Conservation (phyloP, 2,888 invertebrate genomes). For the Orthosia cruda region DNA sequence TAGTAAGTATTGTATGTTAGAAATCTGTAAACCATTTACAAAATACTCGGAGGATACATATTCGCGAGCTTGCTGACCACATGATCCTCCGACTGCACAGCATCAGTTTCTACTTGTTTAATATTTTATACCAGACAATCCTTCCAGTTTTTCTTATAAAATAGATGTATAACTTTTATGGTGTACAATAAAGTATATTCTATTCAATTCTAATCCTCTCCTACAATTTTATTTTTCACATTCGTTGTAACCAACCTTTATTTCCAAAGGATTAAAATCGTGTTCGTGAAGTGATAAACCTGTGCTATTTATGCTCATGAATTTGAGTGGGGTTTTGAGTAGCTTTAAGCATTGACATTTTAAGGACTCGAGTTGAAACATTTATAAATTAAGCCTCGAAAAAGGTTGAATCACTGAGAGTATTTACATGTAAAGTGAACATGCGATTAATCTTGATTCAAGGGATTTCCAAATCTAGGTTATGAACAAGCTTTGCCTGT, state of each 20-base stretch:
- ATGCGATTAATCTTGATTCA: slow-evolving; percentile 61
- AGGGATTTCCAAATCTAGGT: slow-evolving; percentile 44
- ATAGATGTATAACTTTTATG: no score
- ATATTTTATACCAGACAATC: no score
- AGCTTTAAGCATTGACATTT: slow-evolving; percentile 63
- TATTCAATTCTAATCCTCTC: no score
- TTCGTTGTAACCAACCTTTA: no score
- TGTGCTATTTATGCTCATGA: slow-evolving; percentile 49
- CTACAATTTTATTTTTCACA: slow-evolving; percentile 57
- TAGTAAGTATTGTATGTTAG: no score
- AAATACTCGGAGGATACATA: no score
- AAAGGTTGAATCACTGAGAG: slow-evolving; percentile 56
- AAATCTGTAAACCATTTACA: no score
- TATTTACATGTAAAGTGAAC: slow-evolving; percentile 59
- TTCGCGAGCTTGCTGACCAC: no score
- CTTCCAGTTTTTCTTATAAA: no score
- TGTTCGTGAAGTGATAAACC: slow-evolving; percentile 41
- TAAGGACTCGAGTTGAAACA: slow-evolving; percentile 48
- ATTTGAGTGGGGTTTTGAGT: slow-evolving; percentile 42
- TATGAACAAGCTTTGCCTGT: slow-evolving; percentile 9
- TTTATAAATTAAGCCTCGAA: slow-evolving; percentile 61
- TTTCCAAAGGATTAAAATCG: slow-evolving; percentile 56
- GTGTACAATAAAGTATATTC: no score
- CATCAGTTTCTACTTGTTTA: no score
- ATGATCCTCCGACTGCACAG: no score